Conservation (phyloP, 2,888 invertebrate species). For the Schizaphis graminum region DNA sequence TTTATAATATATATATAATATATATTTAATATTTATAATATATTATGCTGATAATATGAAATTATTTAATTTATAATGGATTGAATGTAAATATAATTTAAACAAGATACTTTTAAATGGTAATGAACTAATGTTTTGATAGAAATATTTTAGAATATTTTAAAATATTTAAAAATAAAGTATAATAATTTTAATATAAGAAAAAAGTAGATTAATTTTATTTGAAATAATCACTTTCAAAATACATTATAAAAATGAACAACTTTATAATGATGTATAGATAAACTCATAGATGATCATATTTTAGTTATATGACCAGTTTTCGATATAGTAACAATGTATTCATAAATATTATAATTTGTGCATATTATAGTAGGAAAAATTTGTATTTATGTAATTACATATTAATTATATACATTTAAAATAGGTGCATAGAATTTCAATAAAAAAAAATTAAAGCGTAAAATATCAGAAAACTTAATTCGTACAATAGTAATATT, state of each 20-base stretch:
- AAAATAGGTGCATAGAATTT: neutral
- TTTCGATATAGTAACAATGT: neutral
- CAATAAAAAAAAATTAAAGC: neutral
- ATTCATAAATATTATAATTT: neutral
- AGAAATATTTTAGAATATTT: neutral
- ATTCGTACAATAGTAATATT: neutral
- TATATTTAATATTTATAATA: too few species aligned
- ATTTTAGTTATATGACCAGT: neutral
- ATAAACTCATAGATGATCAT: neutral
- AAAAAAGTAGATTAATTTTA: neutral
- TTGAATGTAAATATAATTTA: neutral
- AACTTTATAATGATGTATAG: neutral
- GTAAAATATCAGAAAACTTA: neutral
- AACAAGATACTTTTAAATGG: neutral
- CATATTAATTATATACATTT: neutral
- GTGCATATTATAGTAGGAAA: neutral
- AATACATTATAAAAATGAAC: neutral
- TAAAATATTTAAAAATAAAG: too few species aligned
- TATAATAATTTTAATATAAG: too few species aligned
- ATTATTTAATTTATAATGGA: neutral
- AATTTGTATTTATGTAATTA: neutral
- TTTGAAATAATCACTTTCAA: neutral
- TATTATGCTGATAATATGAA: neutral
- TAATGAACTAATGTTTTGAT: neutral
- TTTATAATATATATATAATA: too few species aligned